These are phyloP conservation scores for Chaenogobius annularis DNA, from an alignment of 2,113 vertebrate genomes.

Conservation along the genomic window DNA sequence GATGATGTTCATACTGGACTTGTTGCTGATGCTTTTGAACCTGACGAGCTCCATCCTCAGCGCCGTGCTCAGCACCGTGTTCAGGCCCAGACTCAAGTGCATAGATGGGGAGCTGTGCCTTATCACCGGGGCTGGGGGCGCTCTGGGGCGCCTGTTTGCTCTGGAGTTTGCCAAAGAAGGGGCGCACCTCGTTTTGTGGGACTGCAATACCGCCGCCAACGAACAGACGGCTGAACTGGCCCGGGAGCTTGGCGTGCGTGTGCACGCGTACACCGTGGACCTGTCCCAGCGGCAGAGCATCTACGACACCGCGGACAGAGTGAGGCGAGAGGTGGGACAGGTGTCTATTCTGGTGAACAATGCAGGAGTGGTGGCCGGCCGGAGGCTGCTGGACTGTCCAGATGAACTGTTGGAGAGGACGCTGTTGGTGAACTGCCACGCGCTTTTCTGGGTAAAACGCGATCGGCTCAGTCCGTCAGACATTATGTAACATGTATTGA, in stretches of 20 bases:
- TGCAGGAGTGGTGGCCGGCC: conserved; percentile 71
- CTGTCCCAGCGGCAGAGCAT: conserved; percentile 80
- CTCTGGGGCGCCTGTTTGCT: conserved; percentile 81
- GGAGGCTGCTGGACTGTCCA: conserved; percentile 72
- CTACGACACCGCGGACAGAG: conserved; percentile 65
- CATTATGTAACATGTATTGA: conserved; percentile 49
- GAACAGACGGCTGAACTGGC: conserved; percentile 81
- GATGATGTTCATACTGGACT: conserved; percentile 68
- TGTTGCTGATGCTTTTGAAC: conserved; percentile 68
- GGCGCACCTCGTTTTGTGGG: conserved; percentile 83
- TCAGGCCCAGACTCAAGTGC: conserved; percentile 65
- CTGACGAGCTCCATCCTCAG: conserved; percentile 55
- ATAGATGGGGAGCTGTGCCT: conserved; percentile 81
- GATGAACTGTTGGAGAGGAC: conserved; percentile 76
- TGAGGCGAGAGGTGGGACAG: conserved; percentile 64
- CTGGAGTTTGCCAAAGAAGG: conserved; percentile 82
- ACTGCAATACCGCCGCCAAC: conserved; percentile 77
- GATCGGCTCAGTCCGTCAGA: conserved; percentile 6
- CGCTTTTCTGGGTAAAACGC: conserved; percentile 76
- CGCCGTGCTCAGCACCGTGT: conserved; percentile 59
- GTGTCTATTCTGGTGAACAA: conserved; percentile 77
- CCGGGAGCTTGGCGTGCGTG: conserved; percentile 72
- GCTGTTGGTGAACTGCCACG: conserved; percentile 76
- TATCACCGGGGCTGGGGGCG: conserved; percentile 83
- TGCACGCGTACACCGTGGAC: conserved; percentile 80